These are phyloP conservation scores for Hycleus phaleratus DNA, from an alignment of 1,140 invertebrate genomes.

Conservation along the genomic window DNA sequence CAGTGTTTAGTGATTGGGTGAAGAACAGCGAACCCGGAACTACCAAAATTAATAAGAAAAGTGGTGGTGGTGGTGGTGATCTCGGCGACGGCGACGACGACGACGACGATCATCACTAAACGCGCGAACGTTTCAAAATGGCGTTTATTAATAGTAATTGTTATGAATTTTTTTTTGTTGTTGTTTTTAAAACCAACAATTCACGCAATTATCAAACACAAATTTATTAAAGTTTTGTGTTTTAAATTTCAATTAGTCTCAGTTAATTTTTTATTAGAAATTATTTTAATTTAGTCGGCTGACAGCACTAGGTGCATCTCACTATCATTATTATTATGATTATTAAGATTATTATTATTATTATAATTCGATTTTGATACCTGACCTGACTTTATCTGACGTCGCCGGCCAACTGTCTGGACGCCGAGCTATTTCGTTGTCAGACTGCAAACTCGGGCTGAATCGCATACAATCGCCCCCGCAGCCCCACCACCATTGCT, in stretches of 20 bases:
- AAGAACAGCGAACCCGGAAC: constrained; percentile 11
- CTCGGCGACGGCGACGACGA: constrained; percentile 1
- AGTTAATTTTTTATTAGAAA: too few relatives aligned
- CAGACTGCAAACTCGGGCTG: constrained; percentile 3
- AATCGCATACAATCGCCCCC: constrained; percentile 11
- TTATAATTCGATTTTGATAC: neutral
- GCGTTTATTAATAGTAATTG: neutral
- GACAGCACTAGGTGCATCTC: neutral
- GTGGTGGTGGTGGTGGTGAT: neutral
- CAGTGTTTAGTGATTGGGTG: too few relatives aligned
- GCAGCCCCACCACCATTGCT: constrained; percentile 7
- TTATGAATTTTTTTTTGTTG: too few relatives aligned
- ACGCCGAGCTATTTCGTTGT: neutral
- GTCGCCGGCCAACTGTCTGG: constrained; percentile 18
- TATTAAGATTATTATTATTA: too few relatives aligned
- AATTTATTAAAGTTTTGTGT: neutral
- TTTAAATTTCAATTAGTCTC: too few relatives aligned
- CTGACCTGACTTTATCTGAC: constrained; percentile 10
- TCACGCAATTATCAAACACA: neutral
- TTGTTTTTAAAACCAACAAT: neutral
- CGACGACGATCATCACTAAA: too few relatives aligned
- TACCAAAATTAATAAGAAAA: neutral
- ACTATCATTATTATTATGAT: neutral
- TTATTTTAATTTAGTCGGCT: neutral
- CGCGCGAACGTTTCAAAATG: neutral